phyloP scores from a whole-genome alignment of 2,888 invertebrate genomes.

The Axea sp. region DNA sequence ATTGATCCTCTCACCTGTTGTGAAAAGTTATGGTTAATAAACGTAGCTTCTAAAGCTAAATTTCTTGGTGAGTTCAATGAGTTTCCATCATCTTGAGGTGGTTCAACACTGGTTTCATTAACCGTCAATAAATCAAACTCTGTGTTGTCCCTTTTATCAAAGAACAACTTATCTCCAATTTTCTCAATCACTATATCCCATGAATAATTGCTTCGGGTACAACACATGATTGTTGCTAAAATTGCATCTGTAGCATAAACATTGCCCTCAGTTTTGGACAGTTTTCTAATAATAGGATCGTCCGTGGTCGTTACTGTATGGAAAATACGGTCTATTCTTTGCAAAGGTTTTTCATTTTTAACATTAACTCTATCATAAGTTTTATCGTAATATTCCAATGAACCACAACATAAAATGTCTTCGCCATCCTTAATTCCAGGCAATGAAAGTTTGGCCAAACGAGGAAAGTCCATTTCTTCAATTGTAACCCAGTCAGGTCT shows the following conservation, averaged over 20 bases:
- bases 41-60: constrained; percentile 97
- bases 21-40: constrained; percentile 99
- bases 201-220: too few species aligned
- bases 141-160: too few species aligned
- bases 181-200: too few species aligned
- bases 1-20: too few species aligned
- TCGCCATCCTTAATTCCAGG: constrained; percentile 93
- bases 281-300: constrained; percentile 96
- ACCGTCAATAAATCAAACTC: constrained; percentile 98
- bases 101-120: too few species aligned
- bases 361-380: constrained; percentile 97
- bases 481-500: constrained; percentile 97
- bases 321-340: too few species aligned
- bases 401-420: constrained; percentile 90
- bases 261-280: constrained; percentile 95
- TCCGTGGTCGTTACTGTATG: constrained; percentile 98
- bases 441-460: constrained; percentile 94
- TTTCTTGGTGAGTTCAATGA: constrained; percentile 97
- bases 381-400: too few species aligned
- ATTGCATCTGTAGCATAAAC: constrained; percentile 99
- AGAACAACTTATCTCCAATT: too few species aligned
- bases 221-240: too few species aligned
- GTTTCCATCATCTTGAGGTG: constrained; percentile 96
- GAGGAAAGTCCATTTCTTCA: constrained; percentile 99
- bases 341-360: constrained; percentile 94